A percentile compares a stretch with the other conserved stretches of the same genome.
Evolutionary conservation across 92 coral and sea anemone species (phyloP).

Genomic region (Pocillopora meandrina): DNA sequence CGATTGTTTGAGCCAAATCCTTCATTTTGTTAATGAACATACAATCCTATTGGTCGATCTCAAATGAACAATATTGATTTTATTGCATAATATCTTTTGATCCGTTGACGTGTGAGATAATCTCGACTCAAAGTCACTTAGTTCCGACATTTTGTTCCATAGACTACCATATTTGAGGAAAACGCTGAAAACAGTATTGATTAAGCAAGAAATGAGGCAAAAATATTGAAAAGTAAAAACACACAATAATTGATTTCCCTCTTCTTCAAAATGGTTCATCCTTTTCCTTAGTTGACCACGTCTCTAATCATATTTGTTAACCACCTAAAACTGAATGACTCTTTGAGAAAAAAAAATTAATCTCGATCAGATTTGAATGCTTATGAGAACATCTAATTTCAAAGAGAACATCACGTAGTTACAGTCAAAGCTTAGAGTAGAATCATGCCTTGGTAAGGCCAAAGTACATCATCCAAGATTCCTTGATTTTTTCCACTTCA

Average conservation of each 20-base stretch:
- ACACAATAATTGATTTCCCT: too few relatives aligned
- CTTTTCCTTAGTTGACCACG: too few relatives aligned
- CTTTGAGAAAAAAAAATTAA: too few relatives aligned
- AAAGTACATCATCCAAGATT: conserved; percentile 49
- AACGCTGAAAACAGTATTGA: background rate
- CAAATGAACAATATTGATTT: background rate
- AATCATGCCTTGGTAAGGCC: background rate
- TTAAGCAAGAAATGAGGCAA: background rate
- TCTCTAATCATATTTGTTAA: too few relatives aligned
- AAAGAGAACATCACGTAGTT: too few relatives aligned
- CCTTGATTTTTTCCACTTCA: conserved; percentile 28
- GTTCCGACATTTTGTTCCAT: background rate
- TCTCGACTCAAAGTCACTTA: conserved; percentile 17
- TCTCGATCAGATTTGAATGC: too few relatives aligned
- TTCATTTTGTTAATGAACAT: background rate
- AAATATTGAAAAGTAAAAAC: too few relatives aligned
- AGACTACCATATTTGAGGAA: background rate
- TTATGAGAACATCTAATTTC: too few relatives aligned
- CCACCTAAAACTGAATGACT: too few relatives aligned
- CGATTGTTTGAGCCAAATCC: background rate
- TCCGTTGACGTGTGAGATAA: background rate
- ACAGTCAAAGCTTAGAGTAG: too few relatives aligned
- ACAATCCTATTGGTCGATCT: background rate
- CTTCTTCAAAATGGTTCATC: too few relatives aligned
- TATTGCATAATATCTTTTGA: background rate